Evolutionary conservation across 2,888 invertebrate genomes (phyloP).

Genomic region (Saturnia japonica): DNA sequence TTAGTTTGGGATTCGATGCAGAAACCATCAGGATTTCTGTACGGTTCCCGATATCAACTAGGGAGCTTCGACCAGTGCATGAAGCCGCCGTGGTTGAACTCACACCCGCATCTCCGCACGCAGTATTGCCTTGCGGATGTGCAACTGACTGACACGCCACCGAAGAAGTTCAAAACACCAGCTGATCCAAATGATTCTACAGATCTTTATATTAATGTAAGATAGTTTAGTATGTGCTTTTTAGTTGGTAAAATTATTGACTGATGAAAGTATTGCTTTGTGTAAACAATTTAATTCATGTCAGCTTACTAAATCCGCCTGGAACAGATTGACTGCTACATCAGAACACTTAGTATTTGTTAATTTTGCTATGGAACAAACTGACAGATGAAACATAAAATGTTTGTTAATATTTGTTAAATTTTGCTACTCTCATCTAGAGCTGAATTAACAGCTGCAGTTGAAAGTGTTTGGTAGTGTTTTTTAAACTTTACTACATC

Average conservation of each 20-base stretch:
- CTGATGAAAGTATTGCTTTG: too few relatives aligned
- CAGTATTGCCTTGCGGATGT: constrained; percentile 52
- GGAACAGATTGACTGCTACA: too few relatives aligned
- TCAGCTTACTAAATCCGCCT: too few relatives aligned
- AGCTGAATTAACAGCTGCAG: too few relatives aligned
- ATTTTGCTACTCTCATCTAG: too few relatives aligned
- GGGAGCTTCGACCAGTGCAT: constrained; percentile 42
- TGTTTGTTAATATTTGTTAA: background rate
- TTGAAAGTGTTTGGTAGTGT: background rate
- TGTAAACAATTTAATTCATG: too few relatives aligned
- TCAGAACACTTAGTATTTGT: too few relatives aligned
- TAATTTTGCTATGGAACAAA: too few relatives aligned
- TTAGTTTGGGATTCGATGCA: constrained; percentile 41
- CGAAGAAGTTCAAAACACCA: background rate
- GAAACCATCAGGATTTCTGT: constrained; percentile 31
- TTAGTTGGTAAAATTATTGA: too few relatives aligned
- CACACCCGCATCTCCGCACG: constrained; percentile 34
- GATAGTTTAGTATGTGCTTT: constrained; percentile 7
- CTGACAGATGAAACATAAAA: background rate
- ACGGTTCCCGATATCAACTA: constrained; percentile 28
- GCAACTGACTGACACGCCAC: constrained; percentile 21
- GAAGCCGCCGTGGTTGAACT: constrained; percentile 34
- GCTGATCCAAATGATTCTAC: constrained; percentile 32
- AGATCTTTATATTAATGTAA: constrained; percentile 36
- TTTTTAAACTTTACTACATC: background rate